These are phyloP conservation scores for Agonopterix subpropinquella DNA, from an alignment of 2,888 invertebrate species.

Conservation along the genomic window DNA sequence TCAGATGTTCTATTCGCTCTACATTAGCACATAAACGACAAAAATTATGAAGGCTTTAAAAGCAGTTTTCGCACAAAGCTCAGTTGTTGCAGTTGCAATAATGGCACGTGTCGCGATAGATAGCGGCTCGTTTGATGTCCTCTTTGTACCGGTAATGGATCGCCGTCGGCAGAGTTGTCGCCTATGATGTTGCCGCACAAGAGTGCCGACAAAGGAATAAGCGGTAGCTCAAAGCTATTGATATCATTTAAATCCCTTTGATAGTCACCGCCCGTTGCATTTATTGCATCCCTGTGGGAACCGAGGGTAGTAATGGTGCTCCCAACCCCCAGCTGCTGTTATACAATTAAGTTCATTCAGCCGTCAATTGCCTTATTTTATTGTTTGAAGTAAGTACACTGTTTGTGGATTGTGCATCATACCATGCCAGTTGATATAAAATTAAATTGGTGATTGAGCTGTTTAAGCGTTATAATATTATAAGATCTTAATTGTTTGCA, in stretches of 20 bases:
- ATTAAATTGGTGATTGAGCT: too few relatives aligned
- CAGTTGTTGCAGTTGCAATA: conserved; percentile 19
- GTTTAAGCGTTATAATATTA: too few relatives aligned
- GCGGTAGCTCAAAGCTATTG: conserved; percentile 69
- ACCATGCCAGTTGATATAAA: too few relatives aligned
- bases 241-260: conserved; percentile 69
- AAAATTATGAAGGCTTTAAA: background rate
- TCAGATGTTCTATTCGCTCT: too few relatives aligned
- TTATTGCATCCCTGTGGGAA: conserved; percentile 43
- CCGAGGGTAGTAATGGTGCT: conserved; percentile 12
- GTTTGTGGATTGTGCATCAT: too few relatives aligned
- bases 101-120: conserved; percentile 55
- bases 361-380: conserved; percentile 4
- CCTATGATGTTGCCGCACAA: conserved; percentile 46
- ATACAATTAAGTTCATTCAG: conserved; percentile 9
- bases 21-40: too few relatives aligned
- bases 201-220: conserved; percentile 57
- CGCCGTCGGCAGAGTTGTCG: conserved; percentile 45
- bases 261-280: conserved; percentile 38
- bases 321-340: conserved; percentile 12
- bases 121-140: conserved; percentile 57
- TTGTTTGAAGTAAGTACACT: background rate
- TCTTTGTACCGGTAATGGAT: conserved; percentile 56
- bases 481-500: too few relatives aligned
- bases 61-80: conserved; percentile 10